Conservation (phyloP, 2,888 invertebrate genomes). For the Heliconius cydno region DNA sequence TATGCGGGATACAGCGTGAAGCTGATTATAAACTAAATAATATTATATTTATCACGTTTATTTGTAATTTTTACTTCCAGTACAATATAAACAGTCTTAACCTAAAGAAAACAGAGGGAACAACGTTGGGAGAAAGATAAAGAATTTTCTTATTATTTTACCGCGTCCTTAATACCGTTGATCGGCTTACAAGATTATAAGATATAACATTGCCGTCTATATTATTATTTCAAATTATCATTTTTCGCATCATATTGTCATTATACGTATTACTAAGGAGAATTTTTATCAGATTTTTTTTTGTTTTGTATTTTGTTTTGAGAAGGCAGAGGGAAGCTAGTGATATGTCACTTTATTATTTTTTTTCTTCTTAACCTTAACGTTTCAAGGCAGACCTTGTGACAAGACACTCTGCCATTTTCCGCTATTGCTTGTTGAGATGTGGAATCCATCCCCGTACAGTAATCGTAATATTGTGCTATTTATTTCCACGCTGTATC, state of each 20-base stretch:
- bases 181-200: slow-evolving; percentile 50
- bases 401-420: too few species aligned
- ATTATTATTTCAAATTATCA: slow-evolving; percentile 41
- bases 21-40: neutral
- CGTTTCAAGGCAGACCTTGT: too few species aligned
- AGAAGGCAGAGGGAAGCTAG: neutral
- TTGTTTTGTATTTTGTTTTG: neutral
- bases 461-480: too few species aligned
- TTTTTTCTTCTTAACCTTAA: too few species aligned
- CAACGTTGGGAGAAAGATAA: slow-evolving; percentile 33
- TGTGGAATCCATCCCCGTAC: too few species aligned
- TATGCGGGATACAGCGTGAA: too few species aligned
- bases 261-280: neutral
- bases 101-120: slow-evolving; percentile 41
- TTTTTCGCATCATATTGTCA: slow-evolving; percentile 36
- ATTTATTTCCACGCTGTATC: too few species aligned
- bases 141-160: slow-evolving; percentile 66
- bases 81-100: slow-evolving; percentile 41
- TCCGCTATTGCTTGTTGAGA: too few species aligned
- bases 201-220: slow-evolving; percentile 39
- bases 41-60: neutral
- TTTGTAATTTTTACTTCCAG: slow-evolving; percentile 21
- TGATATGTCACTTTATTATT: too few species aligned
- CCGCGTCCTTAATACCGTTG: slow-evolving; percentile 47
- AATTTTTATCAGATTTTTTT: neutral